phyloP scores from a whole-genome alignment of 2,113 vertebrate species.

The Eurystomus gularis region DNA sequence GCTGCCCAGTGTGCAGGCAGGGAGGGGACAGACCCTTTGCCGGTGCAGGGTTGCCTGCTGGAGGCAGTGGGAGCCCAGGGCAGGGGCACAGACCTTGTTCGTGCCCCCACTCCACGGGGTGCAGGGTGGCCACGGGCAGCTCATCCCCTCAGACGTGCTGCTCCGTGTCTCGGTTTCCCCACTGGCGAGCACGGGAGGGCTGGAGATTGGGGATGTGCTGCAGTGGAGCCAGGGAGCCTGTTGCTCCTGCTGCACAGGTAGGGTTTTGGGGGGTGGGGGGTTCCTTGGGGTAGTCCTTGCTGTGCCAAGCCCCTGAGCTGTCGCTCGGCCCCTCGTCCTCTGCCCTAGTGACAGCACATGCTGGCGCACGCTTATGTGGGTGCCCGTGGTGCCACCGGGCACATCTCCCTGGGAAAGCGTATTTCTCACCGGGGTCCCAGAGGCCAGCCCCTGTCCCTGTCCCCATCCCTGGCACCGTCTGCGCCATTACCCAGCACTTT shows the following conservation, averaged over 20 bases:
- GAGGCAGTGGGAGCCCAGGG: neutral
- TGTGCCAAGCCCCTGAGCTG: neutral
- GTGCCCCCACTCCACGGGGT: neutral
- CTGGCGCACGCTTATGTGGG: neutral
- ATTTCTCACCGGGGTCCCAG: neutral
- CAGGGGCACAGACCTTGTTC: neutral
- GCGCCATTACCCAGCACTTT: constrained; percentile 56
- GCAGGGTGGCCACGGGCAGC: neutral
- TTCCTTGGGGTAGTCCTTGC: neutral
- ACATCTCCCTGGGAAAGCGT: neutral
- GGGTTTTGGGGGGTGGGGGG: neutral
- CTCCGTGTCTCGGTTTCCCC: neutral
- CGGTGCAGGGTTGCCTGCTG: neutral
- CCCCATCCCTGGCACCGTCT: neutral
- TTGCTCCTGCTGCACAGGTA: neutral
- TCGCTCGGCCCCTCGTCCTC: neutral
- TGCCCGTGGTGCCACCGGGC: neutral
- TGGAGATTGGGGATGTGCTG: neutral
- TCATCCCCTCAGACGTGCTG: neutral
- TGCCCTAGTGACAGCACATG: neutral
- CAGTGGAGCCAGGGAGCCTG: neutral
- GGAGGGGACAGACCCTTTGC: constrained; percentile 16
- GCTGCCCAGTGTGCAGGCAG: constrained; percentile 28
- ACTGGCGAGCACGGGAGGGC: neutral
- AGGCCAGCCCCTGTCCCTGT: neutral